phyloP scores from a whole-genome alignment of 2,888 invertebrate species.

The Drosophila peninsularis region DNA sequence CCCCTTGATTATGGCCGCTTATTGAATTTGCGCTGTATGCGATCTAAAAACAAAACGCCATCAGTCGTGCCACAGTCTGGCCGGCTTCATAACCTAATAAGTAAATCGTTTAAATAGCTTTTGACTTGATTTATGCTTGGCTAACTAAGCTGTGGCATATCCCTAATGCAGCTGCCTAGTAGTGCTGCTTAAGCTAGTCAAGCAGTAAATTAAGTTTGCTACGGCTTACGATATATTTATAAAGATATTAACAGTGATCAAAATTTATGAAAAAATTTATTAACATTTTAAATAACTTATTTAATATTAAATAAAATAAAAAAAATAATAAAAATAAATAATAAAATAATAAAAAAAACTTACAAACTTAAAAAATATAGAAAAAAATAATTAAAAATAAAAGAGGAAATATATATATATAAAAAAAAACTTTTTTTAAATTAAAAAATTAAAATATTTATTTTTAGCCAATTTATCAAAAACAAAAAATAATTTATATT shows the following conservation, averaged over 20 bases:
- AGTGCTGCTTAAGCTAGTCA: background rate
- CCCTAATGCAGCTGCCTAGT: background rate
- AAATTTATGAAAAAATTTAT: too few species aligned
- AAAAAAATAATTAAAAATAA: background rate
- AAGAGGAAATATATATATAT: too few species aligned
- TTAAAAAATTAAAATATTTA: too few species aligned
- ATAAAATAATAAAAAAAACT: too few species aligned
- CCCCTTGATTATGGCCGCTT: slow-evolving; percentile 36
- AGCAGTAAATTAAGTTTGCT: background rate
- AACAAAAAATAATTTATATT: too few species aligned
- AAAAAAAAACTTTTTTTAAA: background rate
- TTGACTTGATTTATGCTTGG: background rate
- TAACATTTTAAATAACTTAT: background rate
- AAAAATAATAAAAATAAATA: background rate
- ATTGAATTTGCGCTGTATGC: slow-evolving; percentile 62
- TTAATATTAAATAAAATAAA: background rate
- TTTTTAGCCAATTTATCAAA: too few species aligned
- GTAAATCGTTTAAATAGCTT: slow-evolving; percentile 2
- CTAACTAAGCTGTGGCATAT: background rate
- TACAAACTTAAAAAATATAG: too few species aligned
- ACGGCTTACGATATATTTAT: background rate
- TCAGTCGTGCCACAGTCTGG: slow-evolving; percentile 3
- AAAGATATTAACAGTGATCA: background rate
- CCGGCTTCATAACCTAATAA: slow-evolving; percentile 23
- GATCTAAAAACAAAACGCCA: slow-evolving; percentile 38